These are phyloP conservation scores for Cephalopholis sonnerati DNA, from an alignment of 2,113 vertebrate genomes.

Conservation along the genomic window DNA sequence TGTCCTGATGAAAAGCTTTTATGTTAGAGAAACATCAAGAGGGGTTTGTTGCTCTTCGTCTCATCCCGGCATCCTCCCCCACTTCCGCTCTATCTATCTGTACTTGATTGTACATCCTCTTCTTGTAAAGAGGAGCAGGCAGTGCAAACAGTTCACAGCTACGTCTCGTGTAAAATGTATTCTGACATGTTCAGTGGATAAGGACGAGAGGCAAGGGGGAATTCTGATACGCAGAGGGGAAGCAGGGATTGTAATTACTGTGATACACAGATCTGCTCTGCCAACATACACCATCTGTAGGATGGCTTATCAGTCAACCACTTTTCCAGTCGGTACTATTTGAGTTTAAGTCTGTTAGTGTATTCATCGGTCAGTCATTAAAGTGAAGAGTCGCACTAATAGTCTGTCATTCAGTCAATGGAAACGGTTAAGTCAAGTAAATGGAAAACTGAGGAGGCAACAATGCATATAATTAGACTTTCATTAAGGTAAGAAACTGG, in stretches of 20 bases:
- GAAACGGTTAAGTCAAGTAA: too few relatives aligned
- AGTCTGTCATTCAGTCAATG: too few relatives aligned
- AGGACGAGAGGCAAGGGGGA: slow-evolving; percentile 11
- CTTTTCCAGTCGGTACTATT: neutral
- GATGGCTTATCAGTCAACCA: slow-evolving; percentile 27
- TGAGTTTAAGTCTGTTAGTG: neutral
- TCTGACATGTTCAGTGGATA: slow-evolving; percentile 43
- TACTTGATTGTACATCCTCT: slow-evolving; percentile 53
- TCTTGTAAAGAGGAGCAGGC: slow-evolving; percentile 34
- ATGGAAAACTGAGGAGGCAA: too few relatives aligned
- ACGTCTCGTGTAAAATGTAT: slow-evolving; percentile 23
- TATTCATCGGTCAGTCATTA: too few relatives aligned
- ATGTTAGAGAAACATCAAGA: slow-evolving; percentile 60
- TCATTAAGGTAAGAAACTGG: too few relatives aligned
- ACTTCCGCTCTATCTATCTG: slow-evolving; percentile 52
- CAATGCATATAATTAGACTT: too few relatives aligned
- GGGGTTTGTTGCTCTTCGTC: slow-evolving; percentile 52
- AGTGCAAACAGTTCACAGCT: slow-evolving; percentile 15
- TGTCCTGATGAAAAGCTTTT: slow-evolving; percentile 61
- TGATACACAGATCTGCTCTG: slow-evolving; percentile 19
- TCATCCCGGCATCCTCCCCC: slow-evolving; percentile 43
- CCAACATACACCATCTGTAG: slow-evolving; percentile 53
- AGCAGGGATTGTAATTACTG: slow-evolving; percentile 38
- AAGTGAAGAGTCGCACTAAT: too few relatives aligned
- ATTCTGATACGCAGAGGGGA: slow-evolving; percentile 1